Percentiles rank a stretch among this genome's conserved stretches.
Conservation (phyloP, 2,113 vertebrate species). For the Perca fluviatilis region DNA sequence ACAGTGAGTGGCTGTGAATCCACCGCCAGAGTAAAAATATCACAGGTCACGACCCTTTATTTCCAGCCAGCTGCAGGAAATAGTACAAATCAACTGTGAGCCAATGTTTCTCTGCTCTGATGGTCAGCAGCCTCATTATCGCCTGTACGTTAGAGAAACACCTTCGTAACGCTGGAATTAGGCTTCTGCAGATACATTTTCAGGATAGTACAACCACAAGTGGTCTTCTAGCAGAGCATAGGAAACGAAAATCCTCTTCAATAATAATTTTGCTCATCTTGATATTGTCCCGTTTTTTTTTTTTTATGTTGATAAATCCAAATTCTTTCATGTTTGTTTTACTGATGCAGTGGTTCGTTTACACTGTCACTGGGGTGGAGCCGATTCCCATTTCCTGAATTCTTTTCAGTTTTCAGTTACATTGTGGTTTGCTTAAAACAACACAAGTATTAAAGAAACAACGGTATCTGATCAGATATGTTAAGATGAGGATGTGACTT, state of each 20-base stretch:
- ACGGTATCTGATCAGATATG: neutral
- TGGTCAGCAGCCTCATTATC: neutral
- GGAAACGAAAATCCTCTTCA: too few relatives aligned
- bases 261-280: too few relatives aligned
- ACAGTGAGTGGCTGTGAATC: constrained; percentile 29
- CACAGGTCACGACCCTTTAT: constrained; percentile 35
- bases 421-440: neutral
- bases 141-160: neutral
- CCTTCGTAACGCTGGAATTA: too few relatives aligned
- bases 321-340: neutral
- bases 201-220: too few relatives aligned
- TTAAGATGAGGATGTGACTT: neutral
- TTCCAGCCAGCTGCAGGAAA: constrained; percentile 29
- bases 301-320: too few relatives aligned
- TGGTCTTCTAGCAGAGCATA: too few relatives aligned
- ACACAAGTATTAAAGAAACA: neutral
- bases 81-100: neutral
- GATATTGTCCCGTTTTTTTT: too few relatives aligned
- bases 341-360: neutral
- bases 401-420: neutral
- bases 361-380: too few relatives aligned
- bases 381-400: neutral
- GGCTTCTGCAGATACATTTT: neutral
- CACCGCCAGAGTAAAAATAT: constrained; percentile 45
- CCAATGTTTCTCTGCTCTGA: neutral